Evolutionary conservation across 1,140 invertebrate genomes (phyloP), one percentile per base, ranked within the genome.

Genomic region (Gonioctena quinquepunctata): DNA sequence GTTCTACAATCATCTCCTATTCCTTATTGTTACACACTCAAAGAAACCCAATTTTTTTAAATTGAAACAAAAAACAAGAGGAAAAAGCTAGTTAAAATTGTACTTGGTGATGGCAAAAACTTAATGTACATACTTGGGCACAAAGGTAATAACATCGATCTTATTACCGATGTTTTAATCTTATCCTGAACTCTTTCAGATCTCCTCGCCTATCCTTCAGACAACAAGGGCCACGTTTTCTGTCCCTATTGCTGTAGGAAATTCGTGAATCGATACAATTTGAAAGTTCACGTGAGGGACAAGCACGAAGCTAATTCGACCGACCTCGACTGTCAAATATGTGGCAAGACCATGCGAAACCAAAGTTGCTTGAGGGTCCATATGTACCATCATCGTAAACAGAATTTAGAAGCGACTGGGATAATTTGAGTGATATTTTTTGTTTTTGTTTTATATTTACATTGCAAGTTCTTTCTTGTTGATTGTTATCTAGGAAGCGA

Each of bases 231-330:
- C 11, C 85, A 86, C 56, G 86, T 87, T 11, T 87, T 86, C 70
- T 89, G 88, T 77, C 85, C 85, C 0, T 85, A 85, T 66, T 89
- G 88, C 72, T 85, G 85, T 71, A 82, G 87, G 67, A 86, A 86
- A 79, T 89, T 89, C 78, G 87, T 86, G n/a, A 89, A 88, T 78
- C 85, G 86, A 11, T 88, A 88, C 82, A 89, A 88, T 77, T 75
- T 89, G 71, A 88, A 88, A 77, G 86, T 88, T n/a, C 87, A 89
- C 77, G 85, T 88, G 61, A 81, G 87, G 2, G 88, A 89, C 77
- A 88, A 88, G 75, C 88, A 88, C 72, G 86, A 87, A 77, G 72
- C 70, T 8, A 80, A 63, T 27, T 69, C 76, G n/a, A 85, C 83
- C 0, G 82, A 85, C 62, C 77, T 88, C 18, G 84, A 86, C 69